phyloP scores from a whole-genome alignment of 2,113 vertebrate genomes.

The Lynx canadensis region DNA sequence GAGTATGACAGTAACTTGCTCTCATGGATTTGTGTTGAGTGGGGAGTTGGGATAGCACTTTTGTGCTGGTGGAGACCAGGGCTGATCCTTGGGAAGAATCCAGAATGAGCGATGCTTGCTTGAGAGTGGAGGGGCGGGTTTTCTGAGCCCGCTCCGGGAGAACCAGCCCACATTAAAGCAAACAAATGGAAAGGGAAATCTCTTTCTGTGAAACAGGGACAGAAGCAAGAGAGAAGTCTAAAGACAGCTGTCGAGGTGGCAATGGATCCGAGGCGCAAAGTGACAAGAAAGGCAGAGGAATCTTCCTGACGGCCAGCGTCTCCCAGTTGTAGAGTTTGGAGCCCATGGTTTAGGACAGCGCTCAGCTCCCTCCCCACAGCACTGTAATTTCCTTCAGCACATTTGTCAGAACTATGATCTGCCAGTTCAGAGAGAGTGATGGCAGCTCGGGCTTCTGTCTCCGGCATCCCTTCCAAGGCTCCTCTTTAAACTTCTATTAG shows the following conservation, averaged over 20 bases:
- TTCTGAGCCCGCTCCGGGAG: not conserved
- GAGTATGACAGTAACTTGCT: not conserved
- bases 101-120: no score
- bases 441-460: not conserved
- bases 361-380: no score
- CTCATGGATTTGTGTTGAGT: accelerated
- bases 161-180: not conserved
- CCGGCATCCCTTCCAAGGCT: not conserved
- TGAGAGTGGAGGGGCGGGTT: not conserved
- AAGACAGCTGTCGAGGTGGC: not conserved
- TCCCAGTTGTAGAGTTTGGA: not conserved
- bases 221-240: not conserved
- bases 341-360: not conserved
- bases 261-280: not conserved
- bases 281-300: not conserved
- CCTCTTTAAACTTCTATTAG: not conserved
- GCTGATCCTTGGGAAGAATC: not conserved
- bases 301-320: not conserved
- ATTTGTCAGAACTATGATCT: not conserved
- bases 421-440: not conserved
- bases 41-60: no score
- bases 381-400: not conserved
- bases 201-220: not conserved
- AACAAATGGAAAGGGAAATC: not conserved
- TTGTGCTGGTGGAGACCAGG: accelerated